Evolutionary conservation across 1,140 invertebrate species (phyloP).

Genomic region (Eciton burchellii): DNA sequence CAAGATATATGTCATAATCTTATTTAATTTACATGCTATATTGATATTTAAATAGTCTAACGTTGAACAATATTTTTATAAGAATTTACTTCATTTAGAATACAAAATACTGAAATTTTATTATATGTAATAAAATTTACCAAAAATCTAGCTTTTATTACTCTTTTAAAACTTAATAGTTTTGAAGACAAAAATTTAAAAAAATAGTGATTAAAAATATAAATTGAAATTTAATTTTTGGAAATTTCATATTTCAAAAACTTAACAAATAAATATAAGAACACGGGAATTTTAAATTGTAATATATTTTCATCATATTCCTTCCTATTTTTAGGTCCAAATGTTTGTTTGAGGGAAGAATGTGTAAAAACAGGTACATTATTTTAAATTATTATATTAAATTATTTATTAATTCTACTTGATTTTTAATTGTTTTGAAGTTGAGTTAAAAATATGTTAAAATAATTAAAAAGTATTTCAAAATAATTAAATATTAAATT

Average conservation of each 20-base stretch:
- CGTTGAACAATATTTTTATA: too few species aligned
- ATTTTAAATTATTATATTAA: not conserved
- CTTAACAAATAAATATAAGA: not conserved
- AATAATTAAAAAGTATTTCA: too few species aligned
- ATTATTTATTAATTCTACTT: not conserved
- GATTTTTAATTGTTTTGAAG: not conserved
- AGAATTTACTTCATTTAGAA: too few species aligned
- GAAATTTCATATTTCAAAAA: not conserved
- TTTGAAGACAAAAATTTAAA: not conserved
- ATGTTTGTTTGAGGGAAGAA: slow-evolving; percentile 89
- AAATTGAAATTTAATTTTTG: not conserved
- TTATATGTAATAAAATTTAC: too few species aligned
- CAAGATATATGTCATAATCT: too few species aligned
- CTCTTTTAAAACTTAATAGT: too few species aligned
- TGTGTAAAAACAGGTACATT: slow-evolving; percentile 89
- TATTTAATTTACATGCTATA: too few species aligned
- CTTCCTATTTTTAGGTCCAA: slow-evolving; percentile 83
- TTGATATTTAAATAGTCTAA: too few species aligned
- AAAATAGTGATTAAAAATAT: not conserved
- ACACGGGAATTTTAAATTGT: not conserved
- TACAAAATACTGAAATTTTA: too few species aligned
- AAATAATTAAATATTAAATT: too few species aligned
- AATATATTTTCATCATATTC: slow-evolving; percentile 10
- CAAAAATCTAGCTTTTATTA: too few species aligned
- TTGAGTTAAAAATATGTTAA: not conserved